These are phyloP conservation scores for Folsomia candida DNA, from an alignment of 2,888 invertebrate genomes.

Conservation along the genomic window DNA sequence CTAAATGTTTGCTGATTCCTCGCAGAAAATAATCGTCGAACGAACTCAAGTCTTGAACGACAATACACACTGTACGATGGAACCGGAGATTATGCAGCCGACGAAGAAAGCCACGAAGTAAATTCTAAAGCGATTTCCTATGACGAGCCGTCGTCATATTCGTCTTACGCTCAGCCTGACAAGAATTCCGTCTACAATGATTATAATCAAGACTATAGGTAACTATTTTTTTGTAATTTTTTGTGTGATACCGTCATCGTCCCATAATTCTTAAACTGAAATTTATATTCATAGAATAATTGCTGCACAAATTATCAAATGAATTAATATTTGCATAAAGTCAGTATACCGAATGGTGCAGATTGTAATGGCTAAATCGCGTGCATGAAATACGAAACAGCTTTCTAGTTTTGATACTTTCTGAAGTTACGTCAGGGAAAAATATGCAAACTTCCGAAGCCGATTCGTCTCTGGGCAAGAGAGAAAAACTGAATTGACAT, in stretches of 20 bases:
- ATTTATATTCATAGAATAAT: not conserved
- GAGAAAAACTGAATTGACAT: no score
- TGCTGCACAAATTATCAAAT: not conserved
- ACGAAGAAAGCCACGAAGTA: slow-evolving; percentile 18
- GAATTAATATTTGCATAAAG: not conserved
- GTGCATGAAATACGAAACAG: no score
- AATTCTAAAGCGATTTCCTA: slow-evolving; percentile 19
- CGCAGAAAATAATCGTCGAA: slow-evolving; percentile 44
- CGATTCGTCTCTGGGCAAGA: no score
- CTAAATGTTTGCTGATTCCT: not conserved
- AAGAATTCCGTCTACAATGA: slow-evolving; percentile 49
- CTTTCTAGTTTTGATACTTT: no score
- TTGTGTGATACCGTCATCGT: no score
- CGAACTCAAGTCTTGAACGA: slow-evolving; percentile 69
- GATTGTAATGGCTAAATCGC: no score
- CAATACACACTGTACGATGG: slow-evolving; percentile 78
- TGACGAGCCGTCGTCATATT: slow-evolving; percentile 19
- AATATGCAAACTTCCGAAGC: not conserved
- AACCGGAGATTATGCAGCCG: slow-evolving; percentile 44
- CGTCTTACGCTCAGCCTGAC: slow-evolving; percentile 42
- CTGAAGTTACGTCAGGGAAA: not conserved
- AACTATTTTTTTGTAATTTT: not conserved
- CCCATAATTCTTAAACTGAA: no score
- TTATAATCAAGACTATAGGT: slow-evolving; percentile 46
- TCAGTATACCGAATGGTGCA: no score